Evolutionary conservation across 2,113 vertebrate species (phyloP), one percentile per base, ranked within the genome.

Genomic region (Otocyon megalotis): DNA sequence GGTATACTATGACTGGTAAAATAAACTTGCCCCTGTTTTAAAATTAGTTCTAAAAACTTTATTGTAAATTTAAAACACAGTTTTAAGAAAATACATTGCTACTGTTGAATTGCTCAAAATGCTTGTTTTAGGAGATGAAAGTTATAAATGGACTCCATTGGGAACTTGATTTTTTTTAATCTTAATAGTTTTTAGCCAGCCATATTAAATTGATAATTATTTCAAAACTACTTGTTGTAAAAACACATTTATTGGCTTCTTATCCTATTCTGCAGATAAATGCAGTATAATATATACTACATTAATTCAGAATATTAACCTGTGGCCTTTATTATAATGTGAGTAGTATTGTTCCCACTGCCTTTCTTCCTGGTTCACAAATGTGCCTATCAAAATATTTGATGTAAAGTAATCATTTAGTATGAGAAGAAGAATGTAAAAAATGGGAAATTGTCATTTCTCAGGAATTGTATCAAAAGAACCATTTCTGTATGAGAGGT

Each of bases 21-120:
- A 65, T 90, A 86, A 72, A 88, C 28, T 85, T 95, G 48, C 5
- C 8, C 14, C 2, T 71, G 17, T 48, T 96, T 97, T 95, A 87
- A 81, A 82, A 87, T 83, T 89, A 76, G 24, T 77, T 12, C 54
- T 94, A 43, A 89, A 85, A 50, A 50, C 20, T 93, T 86, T 35
- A 58, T 83, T 62, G 3, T 69, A 83, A 80, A 50, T 91, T 84
- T 88, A 79, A 94, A 92, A 28, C 62, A 76, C 32, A 60, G 13
- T 80, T 91, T 92, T 60, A 88, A 79, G 71, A 81, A 86, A 93
- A 54, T 69, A 8, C 5, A 22, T 83, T 79, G 43, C 28, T 82
- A 50, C 58, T 88, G 37, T 8, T 56, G 30, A 90, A 43, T 95
- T 87, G 89, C 43, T 89, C 13, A 89, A 83, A 37, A 43, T 79